Percentiles rank a stretch among this genome's conserved stretches.
These are phyloP conservation scores for Ondatra zibethicus DNA, from an alignment of 2,113 vertebrate genomes.

Conservation along the genomic window DNA sequence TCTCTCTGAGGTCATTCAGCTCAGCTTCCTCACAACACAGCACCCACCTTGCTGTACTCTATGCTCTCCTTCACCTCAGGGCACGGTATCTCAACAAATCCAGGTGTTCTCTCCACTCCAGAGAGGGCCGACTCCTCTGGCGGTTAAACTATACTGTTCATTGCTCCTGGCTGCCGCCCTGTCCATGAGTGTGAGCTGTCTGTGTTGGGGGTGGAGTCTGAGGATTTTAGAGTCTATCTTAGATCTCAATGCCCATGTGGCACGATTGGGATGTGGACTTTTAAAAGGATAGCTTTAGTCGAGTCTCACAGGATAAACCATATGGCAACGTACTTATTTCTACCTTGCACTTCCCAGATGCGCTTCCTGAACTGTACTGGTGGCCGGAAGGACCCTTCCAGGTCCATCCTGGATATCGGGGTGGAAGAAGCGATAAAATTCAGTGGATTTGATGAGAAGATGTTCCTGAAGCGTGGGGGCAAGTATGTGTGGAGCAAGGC, in stretches of 20 bases:
- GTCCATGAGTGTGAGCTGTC: accelerated
- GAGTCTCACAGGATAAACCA: background rate
- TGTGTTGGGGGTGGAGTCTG: accelerated
- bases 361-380: conserved; percentile 94
- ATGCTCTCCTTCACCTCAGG: accelerated
- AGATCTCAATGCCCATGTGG: no score
- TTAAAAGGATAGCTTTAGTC: accelerated
- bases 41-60: accelerated
- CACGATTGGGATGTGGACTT: background rate
- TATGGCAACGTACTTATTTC: accelerated
- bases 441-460: conserved; percentile 96
- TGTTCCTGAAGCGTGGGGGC: conserved; percentile 95
- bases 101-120: no score
- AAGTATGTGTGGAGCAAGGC: conserved; percentile 97
- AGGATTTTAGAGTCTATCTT: accelerated
- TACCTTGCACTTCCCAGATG: conserved; percentile 88
- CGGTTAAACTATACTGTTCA: accelerated
- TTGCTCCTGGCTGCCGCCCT: no score
- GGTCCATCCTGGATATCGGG: conserved; percentile 94
- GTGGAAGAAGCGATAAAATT: conserved; percentile 92
- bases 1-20: no score
- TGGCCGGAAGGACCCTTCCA: conserved; percentile 96
- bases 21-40: background rate
- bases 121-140: accelerated
- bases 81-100: background rate